phyloP scores from a whole-genome alignment of 1,140 invertebrate species.

The Asbolus verrucosus region DNA sequence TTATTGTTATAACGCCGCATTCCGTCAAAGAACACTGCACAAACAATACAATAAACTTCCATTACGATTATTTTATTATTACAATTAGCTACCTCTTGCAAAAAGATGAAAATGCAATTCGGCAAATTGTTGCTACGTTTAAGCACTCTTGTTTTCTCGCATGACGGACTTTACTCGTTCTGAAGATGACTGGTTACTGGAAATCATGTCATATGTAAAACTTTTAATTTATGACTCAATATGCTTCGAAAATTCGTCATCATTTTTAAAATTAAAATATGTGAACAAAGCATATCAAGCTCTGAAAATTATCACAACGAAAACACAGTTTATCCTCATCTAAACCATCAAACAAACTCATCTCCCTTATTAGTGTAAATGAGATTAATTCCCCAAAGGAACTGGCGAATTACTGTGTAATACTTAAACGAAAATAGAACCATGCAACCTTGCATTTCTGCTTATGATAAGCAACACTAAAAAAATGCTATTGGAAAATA shows the following conservation, averaged over 20 bases:
- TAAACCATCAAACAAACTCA: no score
- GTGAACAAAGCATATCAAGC: no score
- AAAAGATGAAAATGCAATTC: conserved; percentile 2
- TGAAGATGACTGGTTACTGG: background rate
- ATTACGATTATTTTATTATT: conserved; percentile 21
- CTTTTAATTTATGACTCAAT: background rate
- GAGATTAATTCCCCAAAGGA: conserved; percentile 24
- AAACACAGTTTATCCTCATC: no score
- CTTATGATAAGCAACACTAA: no score
- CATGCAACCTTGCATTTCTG: background rate
- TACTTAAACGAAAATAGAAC: conserved; percentile 10
- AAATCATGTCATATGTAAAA: conserved; percentile 29
- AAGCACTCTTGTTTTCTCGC: background rate
- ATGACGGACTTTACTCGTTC: conserved; percentile 1
- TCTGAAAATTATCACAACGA: no score
- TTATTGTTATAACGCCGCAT: conserved; percentile 18
- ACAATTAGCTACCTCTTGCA: conserved; percentile 17
- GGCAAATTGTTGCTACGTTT: background rate
- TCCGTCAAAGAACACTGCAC: conserved; percentile 3
- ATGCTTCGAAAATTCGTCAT: background rate
- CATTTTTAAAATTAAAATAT: no score
- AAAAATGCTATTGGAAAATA: no score
- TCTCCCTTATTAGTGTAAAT: conserved; percentile 11
- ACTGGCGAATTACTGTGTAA: conserved; percentile 10
- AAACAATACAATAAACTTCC: conserved; percentile 14